phyloP scores from a whole-genome alignment of 2,888 invertebrate species.

The Ceraclea dissimilis region DNA sequence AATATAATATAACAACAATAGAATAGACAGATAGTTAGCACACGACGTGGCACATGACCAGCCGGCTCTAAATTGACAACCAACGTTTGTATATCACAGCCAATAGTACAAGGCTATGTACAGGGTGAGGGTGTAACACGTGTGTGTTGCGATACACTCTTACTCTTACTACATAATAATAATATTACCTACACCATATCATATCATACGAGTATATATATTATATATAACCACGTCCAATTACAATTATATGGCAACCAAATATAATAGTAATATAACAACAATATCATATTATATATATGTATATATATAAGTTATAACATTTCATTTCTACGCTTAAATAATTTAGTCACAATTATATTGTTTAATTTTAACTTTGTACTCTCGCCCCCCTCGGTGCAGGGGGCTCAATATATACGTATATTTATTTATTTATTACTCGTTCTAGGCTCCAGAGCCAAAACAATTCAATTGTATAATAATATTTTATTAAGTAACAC shows the following conservation, averaged over 20 bases:
- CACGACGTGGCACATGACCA: slow-evolving; percentile 16
- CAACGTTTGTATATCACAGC: slow-evolving; percentile 26
- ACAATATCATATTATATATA: slow-evolving; percentile 8
- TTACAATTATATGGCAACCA: slow-evolving; percentile 20
- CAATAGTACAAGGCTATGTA: slow-evolving; percentile 25
- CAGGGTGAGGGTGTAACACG: slow-evolving; percentile 21
- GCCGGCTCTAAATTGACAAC: slow-evolving; percentile 26
- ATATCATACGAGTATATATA: too few species aligned
- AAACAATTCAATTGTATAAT: background rate
- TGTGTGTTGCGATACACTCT: slow-evolving; percentile 17
- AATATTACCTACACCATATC: too few species aligned
- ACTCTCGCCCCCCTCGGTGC: slow-evolving; percentile 1
- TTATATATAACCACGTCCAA: too few species aligned
- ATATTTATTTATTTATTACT: background rate
- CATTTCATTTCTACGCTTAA: slow-evolving; percentile 20
- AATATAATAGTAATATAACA: slow-evolving; percentile 6
- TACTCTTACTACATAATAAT: slow-evolving; percentile 13
- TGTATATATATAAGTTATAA: slow-evolving; percentile 7
- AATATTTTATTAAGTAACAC: background rate
- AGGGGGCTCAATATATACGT: background rate
- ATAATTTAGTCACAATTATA: slow-evolving; percentile 26
- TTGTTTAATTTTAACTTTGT: slow-evolving; percentile 15
- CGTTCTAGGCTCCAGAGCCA: too few species aligned
- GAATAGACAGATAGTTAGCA: slow-evolving; percentile 19
- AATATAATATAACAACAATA: slow-evolving; percentile 17